Base-by-base conservation (phyloP, 2,113 vertebrate species). In the Clarias magur region DNA sequence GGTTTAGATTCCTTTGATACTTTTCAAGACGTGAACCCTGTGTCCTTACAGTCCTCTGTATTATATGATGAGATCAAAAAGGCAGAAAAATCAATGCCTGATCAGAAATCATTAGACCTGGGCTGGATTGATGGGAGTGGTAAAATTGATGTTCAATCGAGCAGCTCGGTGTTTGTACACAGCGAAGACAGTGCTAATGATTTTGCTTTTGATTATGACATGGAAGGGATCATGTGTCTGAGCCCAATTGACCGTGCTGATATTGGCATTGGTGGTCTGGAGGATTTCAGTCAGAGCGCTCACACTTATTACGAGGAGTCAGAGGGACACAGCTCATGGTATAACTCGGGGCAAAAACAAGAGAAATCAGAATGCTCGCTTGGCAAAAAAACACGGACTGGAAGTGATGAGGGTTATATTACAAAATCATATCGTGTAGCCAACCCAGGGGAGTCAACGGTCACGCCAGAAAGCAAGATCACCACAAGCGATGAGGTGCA, bases 221-320 rank as follows among this genome's bases (percentile, higher is more conserved):
- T 89, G 3, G 88, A 91, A 1, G 80, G 80, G 57, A 90, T 91
- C 27, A 84, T 93, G 54, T 90, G 85, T 15, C 91, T 94, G 27
- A 91, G 84, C 82, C 92, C 87, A 0, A 30, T 82, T 10, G 15
- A 30, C 13, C 1, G 23, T n/a, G 7, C 53, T 4, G 72, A 83
- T 17, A 62, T 38, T 9, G n/a, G 81, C 25, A 16, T 56, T 34
- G 75, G 79, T 79, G 68, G 68, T 19, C 11, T 65, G 7, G 79
- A 72, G 53, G 67, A 84, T 2, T 23, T 86, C 4, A 70, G 60
- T 9, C 65, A 82, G 0, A 0, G 72, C 59, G 70, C 67, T 34
- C 25, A 27, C 21, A 78, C 25, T 15, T 76, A 25, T 75, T 27
- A 15, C 21, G 83, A 85, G 5, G 19, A 42, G 53, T 48, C 21